Percentiles rank a stretch among this genome's conserved stretches.
phyloP scores from a whole-genome alignment of 1,140 invertebrate genomes.

The Hyles euphorbiae region DNA sequence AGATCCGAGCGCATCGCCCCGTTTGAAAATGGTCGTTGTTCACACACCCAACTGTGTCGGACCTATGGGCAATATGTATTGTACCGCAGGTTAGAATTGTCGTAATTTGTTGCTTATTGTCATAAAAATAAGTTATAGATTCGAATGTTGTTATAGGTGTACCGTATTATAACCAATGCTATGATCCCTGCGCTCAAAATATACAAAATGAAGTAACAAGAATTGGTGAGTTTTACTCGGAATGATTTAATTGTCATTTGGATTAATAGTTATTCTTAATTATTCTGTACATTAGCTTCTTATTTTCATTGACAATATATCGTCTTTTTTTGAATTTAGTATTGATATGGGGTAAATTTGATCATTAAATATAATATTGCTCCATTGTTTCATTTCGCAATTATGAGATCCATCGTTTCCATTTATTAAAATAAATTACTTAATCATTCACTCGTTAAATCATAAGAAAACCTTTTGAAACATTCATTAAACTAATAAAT shows the following conservation, averaged over 20 bases:
- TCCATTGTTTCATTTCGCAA: too few relatives aligned
- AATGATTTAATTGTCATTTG: background rate
- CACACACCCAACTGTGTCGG: slow-evolving; percentile 44
- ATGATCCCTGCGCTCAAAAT: slow-evolving; percentile 30
- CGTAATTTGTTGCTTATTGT: background rate
- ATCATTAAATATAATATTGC: too few relatives aligned
- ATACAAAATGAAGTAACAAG: slow-evolving; percentile 40
- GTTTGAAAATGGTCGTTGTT: slow-evolving; percentile 57
- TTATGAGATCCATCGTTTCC: too few relatives aligned
- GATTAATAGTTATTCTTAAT: background rate
- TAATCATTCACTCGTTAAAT: too few relatives aligned
- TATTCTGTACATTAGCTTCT: too few relatives aligned
- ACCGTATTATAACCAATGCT: slow-evolving; percentile 30
- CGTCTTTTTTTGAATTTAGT: too few relatives aligned
- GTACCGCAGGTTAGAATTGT: slow-evolving; percentile 36
- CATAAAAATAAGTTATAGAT: slow-evolving; percentile 6
- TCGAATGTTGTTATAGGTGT: slow-evolving; percentile 37
- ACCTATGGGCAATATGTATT: slow-evolving; percentile 36
- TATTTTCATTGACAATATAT: too few relatives aligned
- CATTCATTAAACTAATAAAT: too few relatives aligned
- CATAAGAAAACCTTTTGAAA: too few relatives aligned
- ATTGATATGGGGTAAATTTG: too few relatives aligned
- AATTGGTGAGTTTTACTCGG: slow-evolving; percentile 50
- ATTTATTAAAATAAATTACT: too few relatives aligned
- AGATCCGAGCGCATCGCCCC: slow-evolving; percentile 26